A percentile compares a stretch with the other conserved stretches of the same genome.
Evolutionary conservation across 2,888 invertebrate species (phyloP).

Genomic region (Trachelus iudaicus): DNA sequence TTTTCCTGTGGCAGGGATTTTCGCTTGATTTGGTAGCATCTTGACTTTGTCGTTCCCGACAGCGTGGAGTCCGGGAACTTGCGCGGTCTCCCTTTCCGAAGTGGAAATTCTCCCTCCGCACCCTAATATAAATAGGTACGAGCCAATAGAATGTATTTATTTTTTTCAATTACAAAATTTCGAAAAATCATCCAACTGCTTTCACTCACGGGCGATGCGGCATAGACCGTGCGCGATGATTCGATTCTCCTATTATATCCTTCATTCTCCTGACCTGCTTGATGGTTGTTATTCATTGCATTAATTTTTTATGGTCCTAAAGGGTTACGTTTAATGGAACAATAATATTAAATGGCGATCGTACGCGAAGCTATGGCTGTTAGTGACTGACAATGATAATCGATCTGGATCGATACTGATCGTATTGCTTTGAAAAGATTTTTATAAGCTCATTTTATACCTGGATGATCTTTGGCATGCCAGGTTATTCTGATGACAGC

Average conservation of each 20-base stretch:
- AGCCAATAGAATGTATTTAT: neutral
- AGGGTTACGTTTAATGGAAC: neutral
- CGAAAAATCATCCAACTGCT: neutral
- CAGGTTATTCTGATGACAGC: neutral
- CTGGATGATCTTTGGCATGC: neutral
- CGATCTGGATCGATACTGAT: neutral
- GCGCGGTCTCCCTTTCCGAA: neutral
- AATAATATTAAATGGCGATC: neutral
- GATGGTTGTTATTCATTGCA: constrained; percentile 28
- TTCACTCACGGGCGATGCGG: constrained; percentile 15
- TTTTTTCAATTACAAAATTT: neutral
- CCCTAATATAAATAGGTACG: neutral
- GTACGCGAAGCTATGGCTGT: neutral
- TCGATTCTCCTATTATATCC: constrained; percentile 25
- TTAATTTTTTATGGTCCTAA: constrained; percentile 1
- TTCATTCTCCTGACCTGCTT: constrained; percentile 23
- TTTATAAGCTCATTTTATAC: neutral
- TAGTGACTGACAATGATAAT: neutral
- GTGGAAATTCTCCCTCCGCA: neutral
- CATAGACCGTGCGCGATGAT: constrained; percentile 19
- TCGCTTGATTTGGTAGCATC: neutral
- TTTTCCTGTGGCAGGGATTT: constrained; percentile 15
- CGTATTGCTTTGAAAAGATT: neutral
- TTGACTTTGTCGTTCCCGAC: neutral
- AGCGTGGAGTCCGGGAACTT: neutral